Conservation (phyloP, 1,140 invertebrate species). For the Camponotus floridanus region DNA sequence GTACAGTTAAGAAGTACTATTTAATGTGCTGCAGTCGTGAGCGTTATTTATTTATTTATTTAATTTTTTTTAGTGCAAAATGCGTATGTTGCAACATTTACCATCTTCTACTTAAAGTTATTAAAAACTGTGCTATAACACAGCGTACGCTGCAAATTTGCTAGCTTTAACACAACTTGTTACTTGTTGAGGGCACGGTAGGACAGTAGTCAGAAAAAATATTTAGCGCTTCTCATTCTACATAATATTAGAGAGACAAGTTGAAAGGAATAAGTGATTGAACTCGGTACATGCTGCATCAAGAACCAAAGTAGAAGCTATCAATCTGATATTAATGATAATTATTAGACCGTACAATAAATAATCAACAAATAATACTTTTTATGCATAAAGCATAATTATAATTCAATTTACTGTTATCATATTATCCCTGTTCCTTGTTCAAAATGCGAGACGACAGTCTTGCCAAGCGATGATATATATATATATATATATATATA, state of each 20-base stretch:
- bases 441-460: conserved; percentile 52
- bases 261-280: conserved; percentile 34
- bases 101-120: conserved; percentile 70
- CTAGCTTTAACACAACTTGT: conserved; percentile 60
- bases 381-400: conserved; percentile 59
- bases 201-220: conserved; percentile 32
- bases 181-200: conserved; percentile 57
- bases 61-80: conserved; percentile 71
- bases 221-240: conserved; percentile 41
- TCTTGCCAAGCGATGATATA: conserved; percentile 57
- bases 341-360: conserved; percentile 69
- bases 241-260: conserved; percentile 15
- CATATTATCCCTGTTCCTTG: conserved; percentile 57
- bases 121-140: conserved; percentile 66
- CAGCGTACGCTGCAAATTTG: conserved; percentile 55
- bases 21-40: conserved; percentile 71
- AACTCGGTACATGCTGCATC: conserved; percentile 65
- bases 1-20: conserved; percentile 72
- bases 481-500: conserved; percentile 28
- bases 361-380: conserved; percentile 60
- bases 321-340: conserved; percentile 73
- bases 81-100: conserved; percentile 63
- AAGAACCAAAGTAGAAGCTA: conserved; percentile 73
- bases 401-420: conserved; percentile 52
- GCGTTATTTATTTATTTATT: conserved; percentile 50